A percentile compares a stretch with the other conserved stretches of the same genome.
Conservation (phyloP, 2,888 invertebrate genomes). For the Diadegma fenestrale region DNA sequence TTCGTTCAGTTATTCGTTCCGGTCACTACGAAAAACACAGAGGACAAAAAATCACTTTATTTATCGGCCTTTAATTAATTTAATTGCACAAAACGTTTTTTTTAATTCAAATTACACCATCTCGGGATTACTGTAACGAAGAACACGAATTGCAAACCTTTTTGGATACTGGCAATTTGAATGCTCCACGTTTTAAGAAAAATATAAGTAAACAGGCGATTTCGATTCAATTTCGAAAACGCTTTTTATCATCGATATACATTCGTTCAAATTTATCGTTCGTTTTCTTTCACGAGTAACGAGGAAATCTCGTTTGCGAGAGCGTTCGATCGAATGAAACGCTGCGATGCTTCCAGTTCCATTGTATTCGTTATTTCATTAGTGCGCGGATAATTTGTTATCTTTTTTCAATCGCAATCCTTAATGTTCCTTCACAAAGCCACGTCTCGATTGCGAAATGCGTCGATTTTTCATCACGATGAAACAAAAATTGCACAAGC, state of each 20-base stretch:
- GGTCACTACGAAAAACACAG: not conserved
- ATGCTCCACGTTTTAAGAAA: not conserved
- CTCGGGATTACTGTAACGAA: not conserved
- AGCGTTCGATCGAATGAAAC: not conserved
- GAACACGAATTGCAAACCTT: not conserved
- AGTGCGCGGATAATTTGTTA: not conserved
- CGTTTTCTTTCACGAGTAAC: not conserved
- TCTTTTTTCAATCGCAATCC: not conserved
- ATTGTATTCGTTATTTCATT: not conserved
- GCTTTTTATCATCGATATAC: not conserved
- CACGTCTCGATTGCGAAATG: not conserved
- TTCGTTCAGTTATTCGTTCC: no score
- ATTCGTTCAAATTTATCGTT: not conserved
- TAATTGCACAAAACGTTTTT: not conserved
- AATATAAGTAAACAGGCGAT: not conserved
- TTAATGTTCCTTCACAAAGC: not conserved
- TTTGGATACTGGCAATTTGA: not conserved
- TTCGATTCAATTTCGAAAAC: not conserved
- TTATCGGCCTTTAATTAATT: not conserved
- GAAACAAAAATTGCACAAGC: not conserved
- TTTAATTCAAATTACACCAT: not conserved
- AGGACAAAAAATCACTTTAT: not conserved
- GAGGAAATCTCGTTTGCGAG: not conserved
- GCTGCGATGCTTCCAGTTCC: not conserved
- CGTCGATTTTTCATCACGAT: not conserved